These are phyloP conservation scores for Strigamia maritima DNA, from an alignment of 2,888 invertebrate genomes.

Conservation along the genomic window DNA sequence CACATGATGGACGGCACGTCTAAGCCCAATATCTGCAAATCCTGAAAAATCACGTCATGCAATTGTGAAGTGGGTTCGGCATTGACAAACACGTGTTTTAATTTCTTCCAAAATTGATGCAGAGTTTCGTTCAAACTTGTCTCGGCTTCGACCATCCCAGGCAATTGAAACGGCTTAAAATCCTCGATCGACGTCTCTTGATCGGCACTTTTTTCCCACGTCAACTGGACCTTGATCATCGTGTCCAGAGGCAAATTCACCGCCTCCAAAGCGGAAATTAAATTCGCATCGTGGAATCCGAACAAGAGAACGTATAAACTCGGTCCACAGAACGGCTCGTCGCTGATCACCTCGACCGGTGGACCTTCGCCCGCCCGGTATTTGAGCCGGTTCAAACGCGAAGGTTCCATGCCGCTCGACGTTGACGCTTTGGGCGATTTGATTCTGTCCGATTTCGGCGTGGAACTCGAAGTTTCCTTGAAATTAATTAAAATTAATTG, in stretches of 20 bases:
- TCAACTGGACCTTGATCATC: neutral
- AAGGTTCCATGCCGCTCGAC: neutral
- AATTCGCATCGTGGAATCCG: neutral
- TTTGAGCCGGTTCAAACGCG: neutral
- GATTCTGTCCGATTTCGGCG: neutral
- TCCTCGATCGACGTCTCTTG: neutral
- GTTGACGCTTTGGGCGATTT: neutral
- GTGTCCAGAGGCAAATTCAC: neutral
- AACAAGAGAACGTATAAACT: neutral
- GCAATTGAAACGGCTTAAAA: neutral
- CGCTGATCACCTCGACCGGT: neutral
- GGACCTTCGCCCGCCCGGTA: neutral
- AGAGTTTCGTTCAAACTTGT: neutral
- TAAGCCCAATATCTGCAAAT: neutral
- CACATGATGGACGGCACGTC: neutral
- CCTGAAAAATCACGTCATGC: neutral
- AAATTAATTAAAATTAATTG: too few species aligned
- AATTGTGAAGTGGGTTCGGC: neutral
- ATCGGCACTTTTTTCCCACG: neutral
- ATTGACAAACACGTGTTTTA: neutral
- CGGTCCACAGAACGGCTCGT: neutral
- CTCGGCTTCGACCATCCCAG: neutral
- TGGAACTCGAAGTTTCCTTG: neutral
- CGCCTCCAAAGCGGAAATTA: neutral
- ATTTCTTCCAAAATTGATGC: conserved; percentile 11